A percentile compares a stretch with the other conserved stretches of the same genome.
Conservation (phyloP, 2,888 invertebrate genomes). For the Orthosia gracilis region DNA sequence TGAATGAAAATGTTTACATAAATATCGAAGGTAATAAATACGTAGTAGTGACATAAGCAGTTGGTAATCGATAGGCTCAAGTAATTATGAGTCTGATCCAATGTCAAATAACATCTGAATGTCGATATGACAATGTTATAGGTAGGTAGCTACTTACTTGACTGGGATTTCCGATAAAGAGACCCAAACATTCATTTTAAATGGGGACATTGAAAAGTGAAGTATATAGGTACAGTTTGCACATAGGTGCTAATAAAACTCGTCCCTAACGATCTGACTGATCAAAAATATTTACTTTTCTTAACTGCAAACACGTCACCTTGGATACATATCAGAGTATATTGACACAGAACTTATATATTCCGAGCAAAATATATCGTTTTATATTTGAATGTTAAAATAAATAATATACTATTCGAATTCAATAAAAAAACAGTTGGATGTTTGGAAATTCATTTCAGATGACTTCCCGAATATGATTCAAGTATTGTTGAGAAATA, state of each 20-base stretch:
- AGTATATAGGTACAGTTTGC: slow-evolving; percentile 4
- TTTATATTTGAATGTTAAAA: not conserved
- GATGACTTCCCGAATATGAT: slow-evolving; percentile 32
- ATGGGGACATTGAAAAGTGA: slow-evolving; percentile 12
- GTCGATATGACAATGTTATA: slow-evolving; percentile 12
- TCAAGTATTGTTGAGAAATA: slow-evolving; percentile 16
- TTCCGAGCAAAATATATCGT: not conserved
- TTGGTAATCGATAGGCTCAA: slow-evolving; percentile 20
- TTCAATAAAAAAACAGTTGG: slow-evolving; percentile 6
- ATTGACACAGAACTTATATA: slow-evolving; percentile 21
- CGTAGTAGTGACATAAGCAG: slow-evolving; percentile 15
- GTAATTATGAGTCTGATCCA: slow-evolving; percentile 27
- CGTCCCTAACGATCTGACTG: not conserved
- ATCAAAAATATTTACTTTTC: slow-evolving; percentile 51
- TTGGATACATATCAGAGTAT: slow-evolving; percentile 26
- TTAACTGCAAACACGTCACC: slow-evolving; percentile 6
- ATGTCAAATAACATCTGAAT: slow-evolving; percentile 40
- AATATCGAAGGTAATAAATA: slow-evolving; percentile 6
- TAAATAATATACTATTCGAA: not conserved
- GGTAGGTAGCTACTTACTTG: not conserved
- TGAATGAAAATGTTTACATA: not conserved
- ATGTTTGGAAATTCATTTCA: slow-evolving; percentile 21
- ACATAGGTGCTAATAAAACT: slow-evolving; percentile 29
- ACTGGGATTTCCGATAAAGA: slow-evolving; percentile 8
- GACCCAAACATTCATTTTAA: not conserved